A percentile compares a stretch with the other conserved stretches of the same genome.
Conservation (phyloP, 2,797 vertebrate genomes). For the Microctenopoma stevenorrisi region DNA sequence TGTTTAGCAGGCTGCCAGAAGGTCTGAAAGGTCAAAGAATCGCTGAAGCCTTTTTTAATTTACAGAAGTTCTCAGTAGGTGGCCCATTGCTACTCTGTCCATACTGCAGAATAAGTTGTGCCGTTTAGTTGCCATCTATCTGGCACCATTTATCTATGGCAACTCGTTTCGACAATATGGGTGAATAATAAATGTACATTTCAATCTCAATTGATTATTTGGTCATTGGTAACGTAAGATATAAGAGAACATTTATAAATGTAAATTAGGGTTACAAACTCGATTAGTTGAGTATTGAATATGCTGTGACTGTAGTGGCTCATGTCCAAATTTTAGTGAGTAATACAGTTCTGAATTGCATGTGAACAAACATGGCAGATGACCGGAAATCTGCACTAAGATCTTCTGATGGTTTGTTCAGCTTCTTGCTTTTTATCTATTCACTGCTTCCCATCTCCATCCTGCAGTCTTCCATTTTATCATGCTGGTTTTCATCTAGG, state of each 20-base stretch:
- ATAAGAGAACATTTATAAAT: slow-evolving; percentile 2
- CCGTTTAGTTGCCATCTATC: slow-evolving; percentile 40
- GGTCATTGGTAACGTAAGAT: slow-evolving; percentile 18
- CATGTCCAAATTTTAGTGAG: slow-evolving; percentile 39
- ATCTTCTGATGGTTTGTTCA: slow-evolving; percentile 48
- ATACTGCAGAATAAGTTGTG: slow-evolving; percentile 13
- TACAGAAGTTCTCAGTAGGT: slow-evolving; percentile 41
- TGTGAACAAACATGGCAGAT: slow-evolving; percentile 40
- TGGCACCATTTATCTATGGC: neutral
- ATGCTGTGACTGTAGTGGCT: slow-evolving; percentile 24
- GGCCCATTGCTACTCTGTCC: slow-evolving; percentile 23
- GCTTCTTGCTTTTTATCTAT: slow-evolving; percentile 60
- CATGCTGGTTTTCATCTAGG: slow-evolving; percentile 52
- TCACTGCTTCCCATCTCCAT: slow-evolving; percentile 48
- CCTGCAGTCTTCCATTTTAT: slow-evolving; percentile 60
- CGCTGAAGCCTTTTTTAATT: slow-evolving; percentile 47
- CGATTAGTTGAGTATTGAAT: slow-evolving; percentile 18
- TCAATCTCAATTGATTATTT: slow-evolving; percentile 27
- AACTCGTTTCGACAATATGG: neutral
- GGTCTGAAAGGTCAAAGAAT: slow-evolving; percentile 48
- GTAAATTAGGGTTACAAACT: slow-evolving; percentile 11
- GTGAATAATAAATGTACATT: slow-evolving; percentile 16
- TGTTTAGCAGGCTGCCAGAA: slow-evolving; percentile 60
- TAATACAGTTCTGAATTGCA: slow-evolving; percentile 25
- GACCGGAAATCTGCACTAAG: slow-evolving; percentile 14